A percentile compares a stretch with the other conserved stretches of the same genome.
Evolutionary conservation across 2,797 vertebrate genomes (phyloP).

Genomic region (Sternarchorhynchus goeldii): DNA sequence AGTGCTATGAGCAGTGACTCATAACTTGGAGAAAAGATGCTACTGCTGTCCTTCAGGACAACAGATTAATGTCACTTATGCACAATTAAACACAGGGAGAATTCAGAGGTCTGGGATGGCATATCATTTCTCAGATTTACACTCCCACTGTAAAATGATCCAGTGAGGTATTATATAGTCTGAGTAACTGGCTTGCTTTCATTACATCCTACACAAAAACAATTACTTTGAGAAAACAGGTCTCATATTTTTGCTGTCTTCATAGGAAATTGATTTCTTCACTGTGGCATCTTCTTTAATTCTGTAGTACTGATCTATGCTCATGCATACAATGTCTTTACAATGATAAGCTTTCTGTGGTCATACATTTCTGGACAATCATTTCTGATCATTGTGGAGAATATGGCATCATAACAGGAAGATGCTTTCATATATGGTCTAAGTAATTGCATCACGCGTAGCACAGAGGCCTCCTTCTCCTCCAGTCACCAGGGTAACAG

Average conservation of each 20-base stretch:
- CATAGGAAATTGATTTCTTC: neutral
- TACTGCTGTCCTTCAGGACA: constrained; percentile 65
- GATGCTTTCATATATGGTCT: constrained; percentile 30
- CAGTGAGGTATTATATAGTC: constrained; percentile 2
- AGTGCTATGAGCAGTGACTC: constrained; percentile 52
- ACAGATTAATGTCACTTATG: constrained; percentile 69
- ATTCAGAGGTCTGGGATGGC: constrained; percentile 20
- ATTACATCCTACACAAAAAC: constrained; percentile 14
- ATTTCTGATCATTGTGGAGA: neutral
- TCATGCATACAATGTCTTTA: neutral
- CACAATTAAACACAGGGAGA: constrained; percentile 67
- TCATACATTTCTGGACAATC: neutral
- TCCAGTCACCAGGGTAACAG: constrained; percentile 35
- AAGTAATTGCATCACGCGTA: constrained; percentile 44
- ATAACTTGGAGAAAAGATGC: constrained; percentile 56
- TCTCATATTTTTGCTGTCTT: neutral
- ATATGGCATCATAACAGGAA: constrained; percentile 24
- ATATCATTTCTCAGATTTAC: constrained; percentile 47
- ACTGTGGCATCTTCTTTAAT: neutral
- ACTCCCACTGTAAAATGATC: constrained; percentile 48
- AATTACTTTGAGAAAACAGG: neutral
- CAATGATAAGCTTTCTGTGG: neutral
- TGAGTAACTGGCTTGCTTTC: neutral
- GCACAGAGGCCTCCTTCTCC: constrained; percentile 29
- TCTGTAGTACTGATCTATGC: neutral